A percentile compares a stretch with the other conserved stretches of the same genome.
Evolutionary conservation across 30 jellyfish, hydroid and myxozoan genomes (phyloP).

Genomic region (Catostylus mosaicus): DNA sequence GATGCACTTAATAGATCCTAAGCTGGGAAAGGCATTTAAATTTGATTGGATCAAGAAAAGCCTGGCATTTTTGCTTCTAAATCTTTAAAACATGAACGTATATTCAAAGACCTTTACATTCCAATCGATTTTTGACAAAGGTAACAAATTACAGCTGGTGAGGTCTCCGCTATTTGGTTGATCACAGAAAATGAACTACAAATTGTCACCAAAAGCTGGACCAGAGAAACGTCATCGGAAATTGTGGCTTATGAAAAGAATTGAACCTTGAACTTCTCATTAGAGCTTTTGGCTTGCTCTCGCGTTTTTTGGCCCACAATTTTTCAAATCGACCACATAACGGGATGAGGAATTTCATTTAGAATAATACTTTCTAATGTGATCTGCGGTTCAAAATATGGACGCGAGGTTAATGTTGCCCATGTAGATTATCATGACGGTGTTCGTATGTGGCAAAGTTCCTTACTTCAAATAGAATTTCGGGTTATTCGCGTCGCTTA

Average conservation of each 20-base stretch:
- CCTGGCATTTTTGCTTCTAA: too few relatives aligned
- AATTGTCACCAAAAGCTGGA: background rate
- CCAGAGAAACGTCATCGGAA: constrained; percentile 20
- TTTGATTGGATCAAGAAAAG: too few relatives aligned
- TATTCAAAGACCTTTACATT: too few relatives aligned
- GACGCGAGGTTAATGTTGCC: background rate
- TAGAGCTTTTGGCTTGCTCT: background rate
- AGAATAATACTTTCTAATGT: background rate
- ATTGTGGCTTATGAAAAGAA: background rate
- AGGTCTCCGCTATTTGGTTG: background rate
- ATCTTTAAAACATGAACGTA: too few relatives aligned
- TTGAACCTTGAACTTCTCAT: constrained; percentile 1
- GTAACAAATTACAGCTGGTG: too few relatives aligned
- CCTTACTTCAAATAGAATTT: too few relatives aligned
- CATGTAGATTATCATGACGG: background rate
- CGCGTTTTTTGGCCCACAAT: background rate
- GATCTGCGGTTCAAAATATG: background rate
- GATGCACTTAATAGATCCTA: too few relatives aligned
- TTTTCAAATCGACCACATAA: constrained; percentile 7
- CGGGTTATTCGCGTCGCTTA: too few relatives aligned
- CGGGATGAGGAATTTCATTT: background rate
- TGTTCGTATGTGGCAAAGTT: too few relatives aligned
- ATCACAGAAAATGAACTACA: background rate
- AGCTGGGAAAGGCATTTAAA: too few relatives aligned
- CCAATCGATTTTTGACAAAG: too few relatives aligned